Conservation (phyloP, 2,888 invertebrate genomes). For the Tetropium fuscum region DNA sequence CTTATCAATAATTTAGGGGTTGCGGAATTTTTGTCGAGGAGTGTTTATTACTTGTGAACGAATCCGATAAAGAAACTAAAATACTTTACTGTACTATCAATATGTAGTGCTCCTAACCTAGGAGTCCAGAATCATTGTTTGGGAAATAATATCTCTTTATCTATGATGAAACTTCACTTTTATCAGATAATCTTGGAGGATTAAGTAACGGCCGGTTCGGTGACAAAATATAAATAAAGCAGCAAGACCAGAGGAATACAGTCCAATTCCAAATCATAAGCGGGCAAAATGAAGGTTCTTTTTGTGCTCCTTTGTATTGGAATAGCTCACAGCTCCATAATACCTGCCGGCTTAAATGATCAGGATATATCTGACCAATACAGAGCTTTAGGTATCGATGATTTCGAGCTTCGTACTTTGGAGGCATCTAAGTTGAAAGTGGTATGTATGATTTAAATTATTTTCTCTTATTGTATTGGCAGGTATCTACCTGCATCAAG, state of each 20-base stretch:
- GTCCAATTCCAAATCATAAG: constrained; percentile 1
- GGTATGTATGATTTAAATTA: constrained; percentile 13
- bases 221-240: constrained; percentile 8
- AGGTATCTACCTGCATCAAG: neutral
- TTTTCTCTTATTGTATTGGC: no score
- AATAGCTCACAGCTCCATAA: constrained; percentile 7
- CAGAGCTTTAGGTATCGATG: neutral
- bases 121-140: no score
- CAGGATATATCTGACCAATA: neutral
- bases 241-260: neutral
- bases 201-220: neutral
- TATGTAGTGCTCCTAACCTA: no score
- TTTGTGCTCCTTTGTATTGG: constrained; percentile 18
- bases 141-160: no score
- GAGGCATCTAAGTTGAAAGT: neutral
- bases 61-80: no score
- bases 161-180: neutral
- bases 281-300: constrained; percentile 19
- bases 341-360: neutral
- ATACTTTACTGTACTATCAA: no score
- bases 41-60: no score
- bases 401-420: neutral
- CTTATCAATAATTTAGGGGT: no score
- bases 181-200: constrained; percentile 6
- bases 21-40: no score